Base-by-base conservation (phyloP, 1,140 invertebrate genomes). In the Drosophila triauraria region DNA sequence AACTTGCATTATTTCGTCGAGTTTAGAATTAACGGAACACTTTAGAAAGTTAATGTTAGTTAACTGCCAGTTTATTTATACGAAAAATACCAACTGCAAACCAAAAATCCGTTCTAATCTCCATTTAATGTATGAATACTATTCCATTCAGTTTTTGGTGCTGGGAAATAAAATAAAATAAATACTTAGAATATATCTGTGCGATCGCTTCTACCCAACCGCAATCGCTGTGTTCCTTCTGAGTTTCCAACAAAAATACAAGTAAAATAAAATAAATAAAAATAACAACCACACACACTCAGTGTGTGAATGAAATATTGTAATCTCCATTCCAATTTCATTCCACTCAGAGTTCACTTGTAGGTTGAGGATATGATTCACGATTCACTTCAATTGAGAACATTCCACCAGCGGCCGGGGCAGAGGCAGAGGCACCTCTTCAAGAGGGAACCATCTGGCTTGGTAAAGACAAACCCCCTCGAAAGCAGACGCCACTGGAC, bases 311-410 rank as follows among this genome's bases (percentile, higher is more conserved):
- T 59, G 53, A 61, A 62, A 63, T 46, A 78, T 80, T 80, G 77
- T 78, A 90, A 88, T 88, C 85, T 81, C 80, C 71, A 90, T 86
- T 85, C 72, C 80, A 78, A 38, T 65, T 46, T 13, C 32, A 70
- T 47, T 58, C 64, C 38, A 72, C 80, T 88, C 72, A 78, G 87
- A 88, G 84, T 88, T 84, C 84, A 88, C 75, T 70, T 80, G 77
- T 87, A 85, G 85, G 85, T 88, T 88, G 85, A 90, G 77, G 81
- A 88, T 85, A 88, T 88, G 84, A 88, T 84, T 88, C 84, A 88
- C 76, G 84, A 88, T 84, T 88, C 84, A 90, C 80, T 90, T 78
- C 65, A 80, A 87, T 87, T 87, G 83, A 83, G 74, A 78, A 80
- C 80, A 84, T 78, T 84, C 82, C 82, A 81, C 38, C 13, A 15